Conservation (phyloP, 2,888 invertebrate genomes). For the Hoplodrina ambigua region DNA sequence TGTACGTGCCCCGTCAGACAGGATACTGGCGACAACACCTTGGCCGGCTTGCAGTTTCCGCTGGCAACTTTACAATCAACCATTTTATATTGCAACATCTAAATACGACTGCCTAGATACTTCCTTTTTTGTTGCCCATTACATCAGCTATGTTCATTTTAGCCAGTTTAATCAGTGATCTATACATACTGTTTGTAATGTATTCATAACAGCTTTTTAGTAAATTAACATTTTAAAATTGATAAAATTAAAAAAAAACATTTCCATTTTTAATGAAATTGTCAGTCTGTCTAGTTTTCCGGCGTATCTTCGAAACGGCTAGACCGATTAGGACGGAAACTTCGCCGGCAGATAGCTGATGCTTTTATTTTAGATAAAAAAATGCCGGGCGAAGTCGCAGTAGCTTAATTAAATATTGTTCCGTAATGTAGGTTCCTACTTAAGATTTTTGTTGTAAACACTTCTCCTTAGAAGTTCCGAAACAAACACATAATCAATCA, state of each 20-base stretch:
- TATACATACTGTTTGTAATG: too few relatives aligned
- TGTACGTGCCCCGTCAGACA: constrained; percentile 54
- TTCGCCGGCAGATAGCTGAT: too few relatives aligned
- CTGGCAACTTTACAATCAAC: constrained; percentile 47
- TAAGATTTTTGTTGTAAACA: neutral
- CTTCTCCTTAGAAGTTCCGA: constrained; percentile 16
- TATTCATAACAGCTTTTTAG: too few relatives aligned
- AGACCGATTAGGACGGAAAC: too few relatives aligned
- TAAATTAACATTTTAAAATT: too few relatives aligned
- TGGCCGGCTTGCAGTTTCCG: constrained; percentile 61
- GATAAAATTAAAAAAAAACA: too few relatives aligned
- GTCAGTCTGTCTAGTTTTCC: too few relatives aligned
- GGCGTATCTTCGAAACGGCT: too few relatives aligned
- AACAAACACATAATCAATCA: constrained; percentile 39
- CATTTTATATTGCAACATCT: constrained; percentile 41
- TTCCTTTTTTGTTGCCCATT: constrained; percentile 31
- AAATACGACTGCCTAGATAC: constrained; percentile 18
- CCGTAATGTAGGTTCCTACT: neutral
- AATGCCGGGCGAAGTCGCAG: too few relatives aligned
- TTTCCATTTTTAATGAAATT: too few relatives aligned
- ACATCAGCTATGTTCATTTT: constrained; percentile 21
- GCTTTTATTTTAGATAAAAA: too few relatives aligned
- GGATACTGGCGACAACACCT: constrained; percentile 62
- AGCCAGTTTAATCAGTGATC: neutral
- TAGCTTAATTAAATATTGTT: neutral